phyloP scores from a whole-genome alignment of 2,888 invertebrate species.

The Quadroppia sp. region DNA sequence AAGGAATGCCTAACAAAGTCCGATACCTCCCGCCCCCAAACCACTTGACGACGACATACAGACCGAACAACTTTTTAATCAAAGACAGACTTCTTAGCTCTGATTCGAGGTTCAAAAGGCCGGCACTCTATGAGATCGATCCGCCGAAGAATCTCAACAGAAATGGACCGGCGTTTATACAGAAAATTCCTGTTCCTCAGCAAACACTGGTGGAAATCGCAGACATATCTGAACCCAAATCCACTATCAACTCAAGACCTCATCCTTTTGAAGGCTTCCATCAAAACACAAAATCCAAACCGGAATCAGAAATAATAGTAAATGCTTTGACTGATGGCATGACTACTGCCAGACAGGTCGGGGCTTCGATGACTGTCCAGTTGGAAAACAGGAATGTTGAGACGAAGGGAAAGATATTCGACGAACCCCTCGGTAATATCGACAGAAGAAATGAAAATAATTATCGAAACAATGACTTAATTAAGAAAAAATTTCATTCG shows the following conservation, averaged over 20 bases:
- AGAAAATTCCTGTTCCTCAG: slow-evolving; percentile 7
- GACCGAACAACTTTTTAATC: neutral
- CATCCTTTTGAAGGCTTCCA: slow-evolving; percentile 14
- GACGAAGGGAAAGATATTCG: slow-evolving; percentile 13
- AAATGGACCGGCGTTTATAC: neutral
- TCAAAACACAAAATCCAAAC: slow-evolving; percentile 1
- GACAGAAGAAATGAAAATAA: neutral
- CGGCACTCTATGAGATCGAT: slow-evolving; percentile 26
- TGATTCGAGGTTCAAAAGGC: neutral
- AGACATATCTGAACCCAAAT: neutral
- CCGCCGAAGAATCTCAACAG: slow-evolving; percentile 10
- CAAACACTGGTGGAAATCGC: slow-evolving; percentile 7
- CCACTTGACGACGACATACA: neutral
- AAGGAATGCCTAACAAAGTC: neutral
- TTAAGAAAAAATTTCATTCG: neutral
- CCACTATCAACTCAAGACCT: neutral
- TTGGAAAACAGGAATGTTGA: neutral
- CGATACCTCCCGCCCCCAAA: neutral
- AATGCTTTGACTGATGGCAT: slow-evolving; percentile 8
- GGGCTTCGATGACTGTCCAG: slow-evolving; percentile 22
- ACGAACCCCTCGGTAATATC: neutral
- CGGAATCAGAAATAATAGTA: neutral
- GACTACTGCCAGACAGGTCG: slow-evolving; percentile 8
- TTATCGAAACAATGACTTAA: neutral
- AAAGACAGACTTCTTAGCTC: neutral